phyloP scores from a whole-genome alignment of 2,888 invertebrate genomes.

The Oscheius sp. region DNA sequence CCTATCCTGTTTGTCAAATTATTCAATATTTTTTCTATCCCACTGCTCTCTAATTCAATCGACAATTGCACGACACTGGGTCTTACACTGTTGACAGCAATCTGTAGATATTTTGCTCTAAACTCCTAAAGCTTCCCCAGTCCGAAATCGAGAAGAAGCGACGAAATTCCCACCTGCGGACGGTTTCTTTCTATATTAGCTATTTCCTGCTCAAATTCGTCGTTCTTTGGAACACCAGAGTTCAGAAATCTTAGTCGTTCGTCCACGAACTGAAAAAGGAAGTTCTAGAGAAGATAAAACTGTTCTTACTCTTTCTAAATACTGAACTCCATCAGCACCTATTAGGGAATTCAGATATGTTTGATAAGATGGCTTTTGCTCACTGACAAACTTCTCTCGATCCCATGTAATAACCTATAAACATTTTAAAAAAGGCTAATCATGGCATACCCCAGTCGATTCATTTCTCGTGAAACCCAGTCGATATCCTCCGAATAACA shows the following conservation, averaged over 20 bases:
- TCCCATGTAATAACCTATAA: slow-evolving; percentile 41
- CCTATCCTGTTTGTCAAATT: too few relatives aligned
- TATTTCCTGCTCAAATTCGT: slow-evolving; percentile 92
- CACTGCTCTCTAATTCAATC: too few relatives aligned
- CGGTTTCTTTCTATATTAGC: slow-evolving; percentile 43
- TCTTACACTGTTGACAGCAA: slow-evolving; percentile 27
- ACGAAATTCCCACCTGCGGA: slow-evolving; percentile 37
- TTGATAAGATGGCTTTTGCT: slow-evolving; percentile 44
- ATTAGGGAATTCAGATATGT: slow-evolving; percentile 50
- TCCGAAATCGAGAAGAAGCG: slow-evolving; percentile 6
- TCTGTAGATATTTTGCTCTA: slow-evolving; percentile 22
- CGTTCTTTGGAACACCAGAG: slow-evolving; percentile 89
- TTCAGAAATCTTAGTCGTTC: slow-evolving; percentile 90
- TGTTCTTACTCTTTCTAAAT: slow-evolving; percentile 56
- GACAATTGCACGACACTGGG: slow-evolving; percentile 2
- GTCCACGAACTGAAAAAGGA: slow-evolving; percentile 84
- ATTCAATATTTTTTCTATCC: not conserved
- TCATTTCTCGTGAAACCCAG: slow-evolving; percentile 48
- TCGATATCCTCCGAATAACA: slow-evolving; percentile 91
- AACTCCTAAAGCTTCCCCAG: slow-evolving; percentile 19
- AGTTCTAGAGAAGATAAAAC: not conserved
- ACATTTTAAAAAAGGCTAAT: not conserved
- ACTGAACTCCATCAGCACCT: slow-evolving; percentile 65
- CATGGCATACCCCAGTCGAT: slow-evolving; percentile 25
- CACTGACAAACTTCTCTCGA: slow-evolving; percentile 47